These are phyloP conservation scores for Polyploca ridens DNA, from an alignment of 2,888 invertebrate genomes.

Conservation along the genomic window DNA sequence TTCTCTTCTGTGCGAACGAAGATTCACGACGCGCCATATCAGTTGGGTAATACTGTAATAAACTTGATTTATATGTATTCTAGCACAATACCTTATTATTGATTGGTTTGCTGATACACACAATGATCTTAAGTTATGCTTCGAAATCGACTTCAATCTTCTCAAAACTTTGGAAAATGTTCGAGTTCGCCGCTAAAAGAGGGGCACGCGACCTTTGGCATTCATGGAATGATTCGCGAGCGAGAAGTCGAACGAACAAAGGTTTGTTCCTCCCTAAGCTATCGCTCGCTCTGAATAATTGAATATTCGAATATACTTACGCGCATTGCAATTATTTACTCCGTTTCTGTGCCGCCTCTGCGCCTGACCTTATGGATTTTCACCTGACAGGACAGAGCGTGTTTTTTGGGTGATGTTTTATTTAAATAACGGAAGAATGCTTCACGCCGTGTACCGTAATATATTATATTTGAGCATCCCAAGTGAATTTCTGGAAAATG, in stretches of 20 bases:
- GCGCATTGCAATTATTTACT: conserved; percentile 31
- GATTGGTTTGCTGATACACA: not conserved
- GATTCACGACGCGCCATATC: no score
- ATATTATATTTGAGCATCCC: not conserved
- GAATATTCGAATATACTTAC: conserved; percentile 29
- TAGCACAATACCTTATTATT: not conserved
- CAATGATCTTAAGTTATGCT: not conserved
- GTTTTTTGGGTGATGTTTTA: not conserved
- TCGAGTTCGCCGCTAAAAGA: conserved; percentile 39
- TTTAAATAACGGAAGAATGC: not conserved
- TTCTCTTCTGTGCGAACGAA: no score
- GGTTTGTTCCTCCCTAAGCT: conserved; percentile 35
- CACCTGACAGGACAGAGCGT: not conserved
- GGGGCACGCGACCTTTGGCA: conserved; percentile 57
- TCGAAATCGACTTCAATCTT: conserved; percentile 38
- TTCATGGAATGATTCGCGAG: conserved; percentile 47
- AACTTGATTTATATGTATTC: not conserved
- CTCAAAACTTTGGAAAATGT: conserved; percentile 45
- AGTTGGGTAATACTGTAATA: no score
- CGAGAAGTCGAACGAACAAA: conserved; percentile 37
- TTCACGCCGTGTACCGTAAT: not conserved
- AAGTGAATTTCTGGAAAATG: not conserved
- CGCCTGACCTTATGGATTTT: not conserved
- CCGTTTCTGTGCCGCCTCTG: conserved; percentile 21
- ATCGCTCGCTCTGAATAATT: conserved; percentile 51